Evolutionary conservation across 2,113 vertebrate genomes (phyloP).

Genomic region (human): DNA sequence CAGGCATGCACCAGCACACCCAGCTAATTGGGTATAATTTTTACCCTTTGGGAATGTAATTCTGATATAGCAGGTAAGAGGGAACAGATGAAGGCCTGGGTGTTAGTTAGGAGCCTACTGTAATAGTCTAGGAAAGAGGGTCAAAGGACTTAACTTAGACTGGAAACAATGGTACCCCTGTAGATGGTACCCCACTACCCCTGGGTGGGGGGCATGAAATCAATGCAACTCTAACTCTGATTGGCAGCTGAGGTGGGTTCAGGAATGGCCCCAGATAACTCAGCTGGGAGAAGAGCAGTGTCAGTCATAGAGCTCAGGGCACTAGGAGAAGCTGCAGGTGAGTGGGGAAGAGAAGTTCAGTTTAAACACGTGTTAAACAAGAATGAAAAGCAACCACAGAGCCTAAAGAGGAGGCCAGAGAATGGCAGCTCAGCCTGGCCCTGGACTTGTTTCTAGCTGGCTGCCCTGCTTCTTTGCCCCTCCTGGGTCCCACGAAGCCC

Average conservation of each 20-base stretch:
- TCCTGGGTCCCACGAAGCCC: neutral
- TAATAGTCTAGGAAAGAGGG: neutral
- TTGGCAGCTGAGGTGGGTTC: neutral
- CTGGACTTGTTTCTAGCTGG: neutral
- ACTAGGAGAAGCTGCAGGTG: neutral
- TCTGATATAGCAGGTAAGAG: neutral
- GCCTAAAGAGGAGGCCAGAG: neutral
- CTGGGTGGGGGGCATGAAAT: neutral
- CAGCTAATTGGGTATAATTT: neutral
- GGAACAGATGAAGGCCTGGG: neutral
- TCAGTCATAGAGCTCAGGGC: neutral
- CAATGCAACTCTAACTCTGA: neutral
- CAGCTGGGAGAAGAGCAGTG: neutral
- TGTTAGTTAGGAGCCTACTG: neutral
- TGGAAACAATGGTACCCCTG: neutral
- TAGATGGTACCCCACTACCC: too few species aligned
- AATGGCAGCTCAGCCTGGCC: rapidly evolving
- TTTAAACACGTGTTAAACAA: neutral
- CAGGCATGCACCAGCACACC: too few species aligned
- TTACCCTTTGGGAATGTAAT: neutral
- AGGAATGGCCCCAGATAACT: neutral
- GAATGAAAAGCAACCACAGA: neutral
- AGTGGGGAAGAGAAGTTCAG: neutral
- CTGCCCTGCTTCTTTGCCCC: neutral
- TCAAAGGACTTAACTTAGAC: neutral